Evolutionary conservation across 2,797 vertebrate genomes (phyloP).

Genomic region (Acipenser oxyrinchus): DNA sequence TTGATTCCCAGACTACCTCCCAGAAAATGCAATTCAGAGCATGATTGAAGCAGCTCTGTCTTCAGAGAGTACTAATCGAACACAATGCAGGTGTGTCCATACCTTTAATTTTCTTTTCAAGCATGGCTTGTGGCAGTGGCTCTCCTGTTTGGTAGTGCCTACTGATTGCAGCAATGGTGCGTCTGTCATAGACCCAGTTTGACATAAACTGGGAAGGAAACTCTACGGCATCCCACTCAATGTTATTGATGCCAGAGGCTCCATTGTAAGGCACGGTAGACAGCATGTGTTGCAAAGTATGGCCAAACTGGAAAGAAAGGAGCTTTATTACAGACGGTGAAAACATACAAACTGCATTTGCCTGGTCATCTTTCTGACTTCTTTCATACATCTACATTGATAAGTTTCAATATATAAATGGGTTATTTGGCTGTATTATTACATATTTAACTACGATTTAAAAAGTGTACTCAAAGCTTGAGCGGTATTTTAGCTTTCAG

Average conservation of each 20-base stretch:
- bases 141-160: slow-evolving; percentile 13
- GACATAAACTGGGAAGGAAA: slow-evolving; percentile 11
- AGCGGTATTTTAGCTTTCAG: no score
- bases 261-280: slow-evolving; percentile 1
- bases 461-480: no score
- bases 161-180: slow-evolving; percentile 4
- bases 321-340: neutral
- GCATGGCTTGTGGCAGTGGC: slow-evolving; percentile 1
- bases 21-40: no score
- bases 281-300: slow-evolving; percentile 12
- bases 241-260: slow-evolving; percentile 11
- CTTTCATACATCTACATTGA: no score
- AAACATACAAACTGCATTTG: neutral
- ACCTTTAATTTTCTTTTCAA: slow-evolving; percentile 4
- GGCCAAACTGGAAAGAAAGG: slow-evolving; percentile 10
- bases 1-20: no score
- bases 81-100: neutral
- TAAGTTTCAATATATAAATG: no score
- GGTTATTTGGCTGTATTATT: no score
- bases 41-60: no score
- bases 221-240: slow-evolving; percentile 9
- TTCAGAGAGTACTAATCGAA: no score
- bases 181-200: slow-evolving; percentile 11
- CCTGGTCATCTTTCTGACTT: no score
- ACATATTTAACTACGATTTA: no score